Evolutionary conservation across 1,140 invertebrate genomes (phyloP).

Genomic region (Ips nitidus): DNA sequence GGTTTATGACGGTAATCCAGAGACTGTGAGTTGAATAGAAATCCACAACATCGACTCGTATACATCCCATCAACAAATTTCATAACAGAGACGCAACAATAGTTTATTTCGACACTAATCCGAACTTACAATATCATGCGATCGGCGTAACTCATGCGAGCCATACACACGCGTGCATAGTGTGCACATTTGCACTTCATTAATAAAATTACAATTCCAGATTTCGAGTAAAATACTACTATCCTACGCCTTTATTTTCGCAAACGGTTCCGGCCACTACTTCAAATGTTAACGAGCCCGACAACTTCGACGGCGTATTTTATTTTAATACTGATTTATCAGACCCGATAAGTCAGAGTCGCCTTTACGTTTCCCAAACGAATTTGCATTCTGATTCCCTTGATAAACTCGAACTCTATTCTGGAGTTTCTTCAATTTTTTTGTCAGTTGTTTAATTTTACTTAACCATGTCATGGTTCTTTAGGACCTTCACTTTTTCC

Average conservation of each 20-base stretch:
- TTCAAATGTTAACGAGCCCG: conserved; percentile 28
- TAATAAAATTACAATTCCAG: conserved; percentile 37
- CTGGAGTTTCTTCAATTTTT: too few species aligned
- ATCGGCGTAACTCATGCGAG: conserved; percentile 22
- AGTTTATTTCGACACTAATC: conserved; percentile 26
- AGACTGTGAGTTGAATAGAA: too few species aligned
- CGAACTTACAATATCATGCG: conserved; percentile 22
- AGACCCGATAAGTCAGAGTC: too few species aligned
- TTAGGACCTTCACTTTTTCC: too few species aligned
- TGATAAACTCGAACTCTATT: too few species aligned
- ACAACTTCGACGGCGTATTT: conserved; percentile 3
- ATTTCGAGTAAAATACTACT: conserved; percentile 34
- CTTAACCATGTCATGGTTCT: too few species aligned
- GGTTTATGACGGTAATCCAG: too few species aligned
- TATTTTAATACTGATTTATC: conserved; percentile 30
- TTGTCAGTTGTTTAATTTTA: too few species aligned
- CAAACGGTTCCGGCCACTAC: conserved; percentile 26
- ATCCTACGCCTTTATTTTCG: conserved; percentile 27
- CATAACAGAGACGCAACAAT: conserved; percentile 15
- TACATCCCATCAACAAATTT: neutral
- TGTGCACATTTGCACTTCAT: conserved; percentile 37
- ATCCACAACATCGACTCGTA: too few species aligned
- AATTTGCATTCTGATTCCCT: too few species aligned
- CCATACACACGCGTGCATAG: conserved; percentile 30
- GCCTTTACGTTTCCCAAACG: too few species aligned